Evolutionary conservation across 2,797 vertebrate genomes (phyloP).

Genomic region (Urocyon cinereoargenteus): DNA sequence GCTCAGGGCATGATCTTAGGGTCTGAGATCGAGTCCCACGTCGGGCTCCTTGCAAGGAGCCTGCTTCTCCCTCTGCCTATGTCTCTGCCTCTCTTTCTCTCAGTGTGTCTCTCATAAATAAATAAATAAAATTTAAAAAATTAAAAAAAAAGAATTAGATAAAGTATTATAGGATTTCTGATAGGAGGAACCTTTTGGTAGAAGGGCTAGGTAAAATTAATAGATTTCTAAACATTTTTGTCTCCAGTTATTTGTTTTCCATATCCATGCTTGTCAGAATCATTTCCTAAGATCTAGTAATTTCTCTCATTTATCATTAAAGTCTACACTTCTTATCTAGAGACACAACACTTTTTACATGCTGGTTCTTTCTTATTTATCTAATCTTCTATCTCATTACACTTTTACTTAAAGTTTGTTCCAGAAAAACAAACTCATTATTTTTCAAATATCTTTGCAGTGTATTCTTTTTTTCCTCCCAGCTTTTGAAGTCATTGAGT

Average conservation of each 20-base stretch:
- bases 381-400: background rate
- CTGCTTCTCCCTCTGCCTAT: no score
- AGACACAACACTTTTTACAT: background rate
- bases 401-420: conserved; percentile 5
- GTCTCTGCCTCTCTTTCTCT: no score
- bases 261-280: background rate
- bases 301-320: background rate
- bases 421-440: background rate
- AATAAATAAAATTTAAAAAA: no score
- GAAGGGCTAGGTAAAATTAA: conserved; percentile 6
- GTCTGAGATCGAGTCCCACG: no score
- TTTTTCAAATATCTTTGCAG: conserved; percentile 57
- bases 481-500: background rate
- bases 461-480: background rate
- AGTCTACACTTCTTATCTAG: background rate
- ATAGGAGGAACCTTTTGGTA: background rate
- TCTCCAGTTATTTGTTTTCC: background rate
- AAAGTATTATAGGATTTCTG: background rate
- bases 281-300: conserved; percentile 15
- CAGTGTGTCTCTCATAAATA: no score
- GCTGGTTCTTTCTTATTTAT: conserved; percentile 10
- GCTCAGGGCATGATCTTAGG: no score
- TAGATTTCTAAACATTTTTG: conserved; percentile 37
- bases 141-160: background rate
- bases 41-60: no score